Evolutionary conservation across 2,888 invertebrate species (phyloP).

Genomic region (Dione juno): DNA sequence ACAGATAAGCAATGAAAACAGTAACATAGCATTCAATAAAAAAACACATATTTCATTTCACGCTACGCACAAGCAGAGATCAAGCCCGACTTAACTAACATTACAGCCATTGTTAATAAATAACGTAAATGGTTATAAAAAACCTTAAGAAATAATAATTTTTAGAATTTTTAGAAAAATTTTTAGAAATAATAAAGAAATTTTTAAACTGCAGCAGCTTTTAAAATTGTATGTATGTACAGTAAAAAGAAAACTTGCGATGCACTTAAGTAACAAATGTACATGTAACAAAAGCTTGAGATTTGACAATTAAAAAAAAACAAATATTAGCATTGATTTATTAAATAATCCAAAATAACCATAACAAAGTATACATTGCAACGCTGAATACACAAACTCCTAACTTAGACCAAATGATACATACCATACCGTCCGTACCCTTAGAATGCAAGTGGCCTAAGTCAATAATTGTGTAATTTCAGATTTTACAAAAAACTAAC

Average conservation of each 20-base stretch:
- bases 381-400: neutral
- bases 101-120: slow-evolving; percentile 37
- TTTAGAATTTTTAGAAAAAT: slow-evolving; percentile 1
- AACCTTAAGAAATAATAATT: slow-evolving; percentile 16
- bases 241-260: neutral
- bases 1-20: slow-evolving; percentile 16
- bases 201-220: slow-evolving; percentile 5
- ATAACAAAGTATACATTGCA: slow-evolving; percentile 42
- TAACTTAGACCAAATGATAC: slow-evolving; percentile 3
- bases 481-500: neutral
- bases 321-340: slow-evolving; percentile 45
- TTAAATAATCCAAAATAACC: slow-evolving; percentile 38
- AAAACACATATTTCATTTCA: slow-evolving; percentile 16
- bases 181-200: neutral
- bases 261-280: neutral
- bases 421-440: no score
- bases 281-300: slow-evolving; percentile 15
- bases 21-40: slow-evolving; percentile 2
- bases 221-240: slow-evolving; percentile 11
- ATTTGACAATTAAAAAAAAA: slow-evolving; percentile 19
- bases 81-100: slow-evolving; percentile 30
- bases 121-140: slow-evolving; percentile 31
- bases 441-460: slow-evolving; percentile 3
- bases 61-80: slow-evolving; percentile 30
- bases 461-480: neutral